Evolutionary conservation across 2,797 vertebrate species (phyloP).

Genomic region (Sebastes reedi): DNA sequence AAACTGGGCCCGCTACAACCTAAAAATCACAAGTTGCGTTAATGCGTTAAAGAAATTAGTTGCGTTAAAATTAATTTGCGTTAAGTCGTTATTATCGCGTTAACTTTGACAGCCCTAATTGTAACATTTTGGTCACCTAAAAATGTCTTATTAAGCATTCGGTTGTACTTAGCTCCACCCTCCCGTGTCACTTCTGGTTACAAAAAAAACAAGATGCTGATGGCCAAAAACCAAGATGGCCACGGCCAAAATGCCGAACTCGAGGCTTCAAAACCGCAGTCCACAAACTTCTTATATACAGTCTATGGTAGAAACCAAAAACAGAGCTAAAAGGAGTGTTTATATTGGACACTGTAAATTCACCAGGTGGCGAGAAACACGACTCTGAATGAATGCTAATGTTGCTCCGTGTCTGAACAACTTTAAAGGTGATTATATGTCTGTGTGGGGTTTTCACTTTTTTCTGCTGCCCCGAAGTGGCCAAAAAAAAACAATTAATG

Average conservation of each 20-base stretch:
- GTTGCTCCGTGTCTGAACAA: not conserved
- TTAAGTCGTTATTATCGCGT: rapidly evolving
- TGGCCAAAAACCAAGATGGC: no score
- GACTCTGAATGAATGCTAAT: no score
- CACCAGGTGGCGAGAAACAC: not conserved
- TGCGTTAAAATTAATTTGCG: rapidly evolving
- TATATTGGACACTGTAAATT: not conserved
- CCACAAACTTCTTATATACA: not conserved
- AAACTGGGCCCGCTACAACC: no score
- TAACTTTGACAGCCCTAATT: no score
- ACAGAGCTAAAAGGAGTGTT: not conserved
- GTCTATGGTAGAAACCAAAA: not conserved
- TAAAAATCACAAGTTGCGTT: no score
- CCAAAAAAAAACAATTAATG: no score
- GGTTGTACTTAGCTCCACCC: no score
- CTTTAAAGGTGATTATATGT: not conserved
- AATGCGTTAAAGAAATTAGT: no score
- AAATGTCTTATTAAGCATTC: no score
- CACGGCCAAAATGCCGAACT: rapidly evolving
- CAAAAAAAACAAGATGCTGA: not conserved
- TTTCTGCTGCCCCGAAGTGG: no score
- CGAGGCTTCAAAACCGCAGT: not conserved
- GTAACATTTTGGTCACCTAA: no score
- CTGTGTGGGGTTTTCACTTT: not conserved
- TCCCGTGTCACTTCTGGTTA: not conserved